Evolutionary conservation across 2,113 vertebrate genomes (phyloP), one percentile per base, ranked within the genome.

Genomic region (Glaucomys volans): DNA sequence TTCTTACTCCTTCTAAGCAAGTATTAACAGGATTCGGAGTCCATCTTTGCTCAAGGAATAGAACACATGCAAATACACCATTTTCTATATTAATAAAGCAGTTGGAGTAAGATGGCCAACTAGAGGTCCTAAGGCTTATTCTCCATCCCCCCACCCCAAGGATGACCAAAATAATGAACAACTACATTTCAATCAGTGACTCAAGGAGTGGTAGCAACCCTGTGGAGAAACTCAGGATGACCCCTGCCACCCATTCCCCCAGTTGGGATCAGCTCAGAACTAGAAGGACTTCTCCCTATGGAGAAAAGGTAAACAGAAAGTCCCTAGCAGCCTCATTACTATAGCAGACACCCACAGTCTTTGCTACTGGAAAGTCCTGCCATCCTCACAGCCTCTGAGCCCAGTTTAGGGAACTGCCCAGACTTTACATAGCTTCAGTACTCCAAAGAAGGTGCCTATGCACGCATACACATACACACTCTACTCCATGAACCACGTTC

Each of bases 31-130:
- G 50, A 69, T 72, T 69, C 42, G 64, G 28, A 54, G 32, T 75
- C 37, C 32, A 18, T 66, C 59, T 86, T 42, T 37, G 22, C 44
- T 85, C 66, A 90, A 91, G 59, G 79, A 47, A 72, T 5, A 72
- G 17, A 75, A 35, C 18, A 71, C 30, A 44, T 59, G 17, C n/a
- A 87, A 62, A 37, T 87, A 40, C 3, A 28, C 14, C 59, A 82
- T 67, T 67, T 94, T 80, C 42, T 47, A 71, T 69, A 87, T 47
- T 90, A 32, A 82, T 91, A 94, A 92, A 87, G 40, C 47, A 87
- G 8, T 20, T 62, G 59, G 59, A 26, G 24, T 28, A 62, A 62
- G 59, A 62, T 62, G 59, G 59, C 59, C 17, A 67, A 69, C 67
- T 83, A 24, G 24, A 44, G 32, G 54, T 64, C 35, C 69, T 32